Percentiles rank a stretch among this genome's conserved stretches.
Evolutionary conservation across 2,113 vertebrate genomes (phyloP).

Genomic region (Aythya baeri): DNA sequence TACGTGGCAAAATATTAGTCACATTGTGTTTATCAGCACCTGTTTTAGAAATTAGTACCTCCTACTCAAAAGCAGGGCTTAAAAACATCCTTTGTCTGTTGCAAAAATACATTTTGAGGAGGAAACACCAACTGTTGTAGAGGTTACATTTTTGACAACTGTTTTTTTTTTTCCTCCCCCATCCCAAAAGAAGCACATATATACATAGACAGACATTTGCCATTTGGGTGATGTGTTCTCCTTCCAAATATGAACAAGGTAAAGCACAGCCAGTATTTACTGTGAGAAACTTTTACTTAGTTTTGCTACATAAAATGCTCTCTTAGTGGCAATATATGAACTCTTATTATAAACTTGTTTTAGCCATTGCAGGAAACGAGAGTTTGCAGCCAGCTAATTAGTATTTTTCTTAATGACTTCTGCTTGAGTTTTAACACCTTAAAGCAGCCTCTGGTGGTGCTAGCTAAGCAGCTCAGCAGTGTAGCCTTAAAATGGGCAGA

Average conservation of each 20-base stretch:
- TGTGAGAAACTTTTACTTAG: not conserved
- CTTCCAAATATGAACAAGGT: not conserved
- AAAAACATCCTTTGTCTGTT: conserved; percentile 48
- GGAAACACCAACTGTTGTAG: not conserved
- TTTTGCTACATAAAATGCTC: not conserved
- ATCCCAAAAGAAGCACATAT: not conserved
- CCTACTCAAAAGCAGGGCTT: not conserved
- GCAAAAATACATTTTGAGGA: conserved; percentile 37
- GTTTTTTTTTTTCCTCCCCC: not conserved
- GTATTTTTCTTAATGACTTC: conserved; percentile 29
- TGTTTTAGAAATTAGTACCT: not conserved
- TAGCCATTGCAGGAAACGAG: conserved; percentile 21
- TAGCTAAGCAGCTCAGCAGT: not conserved
- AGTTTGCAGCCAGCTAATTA: conserved; percentile 29
- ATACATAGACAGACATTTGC: not conserved
- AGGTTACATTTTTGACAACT: conserved; percentile 13
- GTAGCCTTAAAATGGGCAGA: not conserved
- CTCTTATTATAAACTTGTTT: not conserved
- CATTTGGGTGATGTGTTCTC: not conserved
- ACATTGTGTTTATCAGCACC: conserved; percentile 5
- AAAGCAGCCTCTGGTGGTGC: not conserved
- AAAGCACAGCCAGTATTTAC: not conserved
- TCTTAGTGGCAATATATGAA: not conserved
- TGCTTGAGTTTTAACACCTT: not conserved
- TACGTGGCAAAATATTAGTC: not conserved